Conservation (phyloP, 2,888 invertebrate genomes). For the Ennomos fuscantarius region DNA sequence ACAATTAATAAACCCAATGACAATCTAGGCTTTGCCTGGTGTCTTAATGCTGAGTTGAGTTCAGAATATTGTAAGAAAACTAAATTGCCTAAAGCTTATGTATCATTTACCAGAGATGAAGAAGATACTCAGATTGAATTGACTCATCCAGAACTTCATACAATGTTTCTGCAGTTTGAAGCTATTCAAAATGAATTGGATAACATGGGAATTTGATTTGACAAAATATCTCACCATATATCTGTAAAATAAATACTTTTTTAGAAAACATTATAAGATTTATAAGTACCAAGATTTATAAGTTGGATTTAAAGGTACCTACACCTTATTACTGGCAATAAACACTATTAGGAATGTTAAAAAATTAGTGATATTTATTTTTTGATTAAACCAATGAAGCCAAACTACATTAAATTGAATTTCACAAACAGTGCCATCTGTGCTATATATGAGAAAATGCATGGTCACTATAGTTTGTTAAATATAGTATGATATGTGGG, state of each 20-base stretch:
- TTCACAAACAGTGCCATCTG: too few species aligned
- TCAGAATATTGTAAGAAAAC: conserved; percentile 71
- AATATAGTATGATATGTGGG: too few species aligned
- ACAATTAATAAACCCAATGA: conserved; percentile 50
- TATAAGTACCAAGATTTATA: too few species aligned
- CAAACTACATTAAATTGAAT: too few species aligned
- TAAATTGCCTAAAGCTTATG: conserved; percentile 72
- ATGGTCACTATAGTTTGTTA: too few species aligned
- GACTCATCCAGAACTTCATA: conserved; percentile 72
- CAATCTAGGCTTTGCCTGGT: conserved; percentile 64
- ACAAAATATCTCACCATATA: background rate
- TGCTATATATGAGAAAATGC: too few species aligned
- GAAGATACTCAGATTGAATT: conserved; percentile 67
- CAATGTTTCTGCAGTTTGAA: conserved; percentile 74
- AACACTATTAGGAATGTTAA: too few species aligned
- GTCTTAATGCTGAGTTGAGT: conserved; percentile 75
- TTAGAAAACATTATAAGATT: background rate
- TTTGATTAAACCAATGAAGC: too few species aligned
- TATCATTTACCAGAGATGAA: conserved; percentile 52
- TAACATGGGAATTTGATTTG: conserved; percentile 53
- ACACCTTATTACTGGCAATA: too few species aligned
- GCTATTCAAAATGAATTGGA: conserved; percentile 77
- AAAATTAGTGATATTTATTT: too few species aligned
- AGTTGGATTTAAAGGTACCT: too few species aligned
- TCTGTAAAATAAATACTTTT: too few species aligned